Evolutionary conservation across 2,888 invertebrate species (phyloP).

Genomic region (Cantharis nigra): DNA sequence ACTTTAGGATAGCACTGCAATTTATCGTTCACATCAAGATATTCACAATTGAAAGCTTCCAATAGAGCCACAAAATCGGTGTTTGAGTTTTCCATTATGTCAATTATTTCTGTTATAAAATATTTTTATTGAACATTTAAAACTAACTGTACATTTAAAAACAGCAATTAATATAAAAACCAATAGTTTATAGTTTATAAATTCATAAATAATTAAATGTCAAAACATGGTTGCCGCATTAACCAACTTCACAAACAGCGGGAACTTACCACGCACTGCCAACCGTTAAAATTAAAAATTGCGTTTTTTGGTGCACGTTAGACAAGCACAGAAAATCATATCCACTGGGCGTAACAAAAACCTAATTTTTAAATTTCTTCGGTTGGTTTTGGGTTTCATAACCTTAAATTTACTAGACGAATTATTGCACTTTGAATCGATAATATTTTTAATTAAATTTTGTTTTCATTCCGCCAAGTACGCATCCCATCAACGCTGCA

Average conservation of each 20-base stretch:
- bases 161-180: neutral
- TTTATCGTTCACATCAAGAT: neutral
- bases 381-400: neutral
- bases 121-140: neutral
- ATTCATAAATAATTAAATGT: conserved; percentile 1
- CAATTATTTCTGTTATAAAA: neutral
- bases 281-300: neutral
- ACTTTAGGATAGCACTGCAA: neutral
- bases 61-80: neutral
- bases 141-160: neutral
- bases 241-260: neutral
- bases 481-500: neutral
- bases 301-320: neutral
- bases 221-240: neutral
- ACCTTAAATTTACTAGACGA: neutral
- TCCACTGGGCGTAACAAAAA: neutral
- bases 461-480: no score
- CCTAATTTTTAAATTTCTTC: neutral
- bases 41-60: neutral
- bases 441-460: neutral
- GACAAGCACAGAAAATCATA: neutral
- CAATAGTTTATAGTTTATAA: neutral
- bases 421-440: neutral
- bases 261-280: neutral
- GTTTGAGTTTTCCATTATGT: neutral